Conservation (phyloP, 2,888 invertebrate genomes). For the Rosalia funebris region DNA sequence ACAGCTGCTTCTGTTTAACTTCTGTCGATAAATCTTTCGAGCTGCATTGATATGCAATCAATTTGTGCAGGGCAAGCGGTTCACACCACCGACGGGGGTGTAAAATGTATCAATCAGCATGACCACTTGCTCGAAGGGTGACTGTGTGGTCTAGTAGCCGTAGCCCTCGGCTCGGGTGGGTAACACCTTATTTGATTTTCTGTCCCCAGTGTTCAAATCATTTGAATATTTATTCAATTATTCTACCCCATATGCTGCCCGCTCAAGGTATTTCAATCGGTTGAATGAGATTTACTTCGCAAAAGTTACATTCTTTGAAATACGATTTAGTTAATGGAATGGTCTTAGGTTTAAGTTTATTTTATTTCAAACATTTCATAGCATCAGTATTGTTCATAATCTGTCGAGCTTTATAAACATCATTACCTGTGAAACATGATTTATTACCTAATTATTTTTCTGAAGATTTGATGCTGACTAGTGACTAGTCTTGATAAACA, state of each 20-base stretch:
- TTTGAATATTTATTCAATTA: constrained; percentile 45
- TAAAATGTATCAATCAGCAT: constrained; percentile 27
- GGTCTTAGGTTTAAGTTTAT: no score
- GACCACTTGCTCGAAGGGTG: constrained; percentile 25
- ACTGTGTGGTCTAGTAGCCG: constrained; percentile 16
- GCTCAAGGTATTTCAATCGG: constrained; percentile 32
- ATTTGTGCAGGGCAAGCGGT: constrained; percentile 31
- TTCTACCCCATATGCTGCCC: constrained; percentile 46
- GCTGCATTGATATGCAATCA: constrained; percentile 33
- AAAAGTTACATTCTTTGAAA: no score
- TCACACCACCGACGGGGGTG: constrained; percentile 22
- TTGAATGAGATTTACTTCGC: constrained; percentile 5
- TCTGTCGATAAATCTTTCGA: constrained; percentile 28
- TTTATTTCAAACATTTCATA: no score
- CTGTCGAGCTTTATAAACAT: no score
- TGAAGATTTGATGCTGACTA: no score
- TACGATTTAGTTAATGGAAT: no score
- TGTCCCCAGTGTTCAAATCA: constrained; percentile 25
- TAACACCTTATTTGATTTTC: constrained; percentile 34
- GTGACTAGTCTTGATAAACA: no score
- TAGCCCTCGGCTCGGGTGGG: not conserved
- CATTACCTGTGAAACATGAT: no score
- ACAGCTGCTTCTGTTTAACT: constrained; percentile 35
- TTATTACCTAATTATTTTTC: no score
- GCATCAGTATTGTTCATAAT: no score